These are phyloP conservation scores for Halichoeres trimaculatus DNA, from an alignment of 2,113 vertebrate genomes.

Conservation along the genomic window DNA sequence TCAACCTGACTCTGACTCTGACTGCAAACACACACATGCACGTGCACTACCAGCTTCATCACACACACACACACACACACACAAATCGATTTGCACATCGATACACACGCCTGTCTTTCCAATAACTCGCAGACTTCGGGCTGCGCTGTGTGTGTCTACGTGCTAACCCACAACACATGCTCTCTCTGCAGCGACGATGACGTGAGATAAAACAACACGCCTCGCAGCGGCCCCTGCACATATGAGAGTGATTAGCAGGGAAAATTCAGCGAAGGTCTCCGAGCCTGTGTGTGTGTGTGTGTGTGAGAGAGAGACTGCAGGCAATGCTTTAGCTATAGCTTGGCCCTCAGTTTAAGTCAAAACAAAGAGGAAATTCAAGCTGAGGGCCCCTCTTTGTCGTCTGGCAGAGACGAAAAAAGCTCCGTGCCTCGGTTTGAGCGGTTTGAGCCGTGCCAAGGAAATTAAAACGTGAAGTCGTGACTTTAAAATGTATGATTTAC, in stretches of 20 bases:
- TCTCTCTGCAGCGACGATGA: conserved; percentile 43
- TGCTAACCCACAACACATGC: conserved; percentile 64
- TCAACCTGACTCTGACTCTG: conserved; percentile 29
- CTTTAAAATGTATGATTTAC: conserved; percentile 3
- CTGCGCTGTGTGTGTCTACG: conserved; percentile 24
- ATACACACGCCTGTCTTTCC: conserved; percentile 14
- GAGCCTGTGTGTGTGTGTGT: conserved; percentile 28
- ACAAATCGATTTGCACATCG: conserved; percentile 12
- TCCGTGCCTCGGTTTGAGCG: conserved; percentile 18
- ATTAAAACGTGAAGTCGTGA: conserved; percentile 11
- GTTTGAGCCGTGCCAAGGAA: conserved; percentile 18
- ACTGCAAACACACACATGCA: conserved; percentile 5
- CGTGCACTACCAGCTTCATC: neutral
- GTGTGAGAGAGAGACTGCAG: conserved; percentile 8
- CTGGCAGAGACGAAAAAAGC: conserved; percentile 35
- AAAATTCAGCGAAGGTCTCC: conserved; percentile 51
- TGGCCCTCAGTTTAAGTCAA: conserved; percentile 53
- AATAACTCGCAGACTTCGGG: conserved; percentile 19
- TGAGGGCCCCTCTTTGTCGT: conserved; percentile 57
- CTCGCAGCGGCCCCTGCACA: conserved; percentile 54
- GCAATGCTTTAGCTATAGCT: conserved; percentile 41
- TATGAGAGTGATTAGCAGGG: conserved; percentile 69
- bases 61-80: conserved; percentile 18
- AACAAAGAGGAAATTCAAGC: conserved; percentile 69
- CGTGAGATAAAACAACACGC: conserved; percentile 65